Base-by-base conservation (phyloP, 2,888 invertebrate genomes). In the Orthosia gothica region DNA sequence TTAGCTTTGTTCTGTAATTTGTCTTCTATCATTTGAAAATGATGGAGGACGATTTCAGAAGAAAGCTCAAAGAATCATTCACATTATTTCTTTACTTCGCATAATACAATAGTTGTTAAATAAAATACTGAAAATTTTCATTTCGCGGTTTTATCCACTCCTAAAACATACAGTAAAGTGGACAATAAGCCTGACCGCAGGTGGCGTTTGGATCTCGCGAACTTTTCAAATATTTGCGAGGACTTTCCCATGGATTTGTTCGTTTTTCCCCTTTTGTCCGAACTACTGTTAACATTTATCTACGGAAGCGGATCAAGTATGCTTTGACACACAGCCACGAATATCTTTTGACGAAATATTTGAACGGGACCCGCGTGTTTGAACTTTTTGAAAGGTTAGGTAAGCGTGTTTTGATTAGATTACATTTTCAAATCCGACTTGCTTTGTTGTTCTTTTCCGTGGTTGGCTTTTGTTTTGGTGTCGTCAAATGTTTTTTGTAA, bases 171-270 rank as follows among this genome's bases (percentile, higher is more conserved):
- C 76, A 79, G 75, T 78, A 70, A 89, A 93, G 93, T 94, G 94
- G 95, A 94, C 95, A 94, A 83, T 89, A 89, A 91, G 92, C 92
- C 92, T 91, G 94, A 95, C 96, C 95, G 91, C 96, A 96, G 95
- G 95, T 96, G 96, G 92, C 89, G 89, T 84, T 85, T 85, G 85
- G 87, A 83, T 87, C 89, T 84, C 82, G 81, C 90, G 89, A 94
- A 96, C 95, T 95, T 95, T 93, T 92, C 96, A 96, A 96, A 96
- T 94, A 95, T 96, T 96, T 96, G 95, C 95, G 92, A 91, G 92
- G 87, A 91, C 91, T 95, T 94, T 94, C 91, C 91, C 93, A 90
- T 93, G 92, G 94, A 94, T 95, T 95, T 94, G 89, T 90, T 87
- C 91, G 88, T 86, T 91, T 92, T 93, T 90, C 75, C 91, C 89